Evolutionary conservation across 2,113 vertebrate genomes (phyloP).

Genomic region (Paedocypris sp.): DNA sequence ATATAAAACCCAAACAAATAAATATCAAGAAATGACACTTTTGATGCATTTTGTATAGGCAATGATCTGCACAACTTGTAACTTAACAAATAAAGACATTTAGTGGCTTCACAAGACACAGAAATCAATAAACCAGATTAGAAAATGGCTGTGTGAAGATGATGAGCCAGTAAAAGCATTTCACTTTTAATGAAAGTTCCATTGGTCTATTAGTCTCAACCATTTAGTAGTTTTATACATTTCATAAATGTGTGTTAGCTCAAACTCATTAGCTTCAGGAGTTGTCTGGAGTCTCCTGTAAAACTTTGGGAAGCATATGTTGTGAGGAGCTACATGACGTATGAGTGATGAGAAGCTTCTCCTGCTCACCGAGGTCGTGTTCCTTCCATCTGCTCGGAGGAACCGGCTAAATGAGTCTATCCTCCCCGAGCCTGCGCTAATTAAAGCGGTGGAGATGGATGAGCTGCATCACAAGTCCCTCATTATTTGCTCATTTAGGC

Average conservation of each 20-base stretch:
- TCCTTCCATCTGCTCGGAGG: conserved; percentile 44
- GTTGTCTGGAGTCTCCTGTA: conserved; percentile 42
- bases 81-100: too few relatives aligned
- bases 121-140: too few relatives aligned
- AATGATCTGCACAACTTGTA: too few relatives aligned
- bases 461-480: conserved; percentile 25
- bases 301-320: conserved; percentile 50
- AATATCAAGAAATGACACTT: too few relatives aligned
- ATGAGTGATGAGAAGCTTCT: conserved; percentile 53
- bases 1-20: too few relatives aligned
- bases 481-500: conserved; percentile 19
- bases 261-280: background rate
- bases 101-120: too few relatives aligned
- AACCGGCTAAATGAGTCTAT: conserved; percentile 52
- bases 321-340: conserved; percentile 54
- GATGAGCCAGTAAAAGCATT: too few relatives aligned
- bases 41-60: too few relatives aligned
- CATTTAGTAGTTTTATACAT: too few relatives aligned
- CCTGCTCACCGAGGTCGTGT: conserved; percentile 43
- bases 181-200: too few relatives aligned
- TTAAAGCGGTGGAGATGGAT: conserved; percentile 55
- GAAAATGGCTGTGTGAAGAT: too few relatives aligned
- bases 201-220: too few relatives aligned
- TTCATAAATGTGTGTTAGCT: conserved; percentile 17
- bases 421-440: conserved; percentile 42